A percentile compares a stretch with the other conserved stretches of the same genome.
These are phyloP conservation scores for Eudasyphora cyanicolor DNA, from an alignment of 2,888 invertebrate genomes.

Conservation along the genomic window DNA sequence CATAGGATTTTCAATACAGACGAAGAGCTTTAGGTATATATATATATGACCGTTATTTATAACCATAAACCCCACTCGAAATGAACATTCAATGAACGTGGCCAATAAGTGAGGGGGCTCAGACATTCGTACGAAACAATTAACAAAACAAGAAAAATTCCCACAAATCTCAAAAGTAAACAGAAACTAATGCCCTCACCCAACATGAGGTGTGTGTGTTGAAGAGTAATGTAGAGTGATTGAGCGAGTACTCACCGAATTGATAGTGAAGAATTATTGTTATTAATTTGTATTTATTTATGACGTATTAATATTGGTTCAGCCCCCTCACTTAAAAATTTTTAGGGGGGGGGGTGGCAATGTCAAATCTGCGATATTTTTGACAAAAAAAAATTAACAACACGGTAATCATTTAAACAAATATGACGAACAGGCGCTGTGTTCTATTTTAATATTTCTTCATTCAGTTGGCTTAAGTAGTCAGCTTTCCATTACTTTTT, in stretches of 20 bases:
- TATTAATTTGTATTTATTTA: constrained; percentile 41
- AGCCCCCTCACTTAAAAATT: neutral
- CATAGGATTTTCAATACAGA: neutral
- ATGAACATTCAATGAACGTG: neutral
- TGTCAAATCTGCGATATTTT: constrained; percentile 46
- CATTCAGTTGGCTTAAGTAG: no score
- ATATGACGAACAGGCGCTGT: constrained; percentile 11
- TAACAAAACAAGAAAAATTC: constrained; percentile 3
- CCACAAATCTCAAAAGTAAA: constrained; percentile 21
- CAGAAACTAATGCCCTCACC: neutral
- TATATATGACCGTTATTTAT: constrained; percentile 17
- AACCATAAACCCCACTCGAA: constrained; percentile 11
- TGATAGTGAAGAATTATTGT: constrained; percentile 29
- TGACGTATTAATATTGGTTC: constrained; percentile 46
- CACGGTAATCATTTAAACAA: constrained; percentile 25
- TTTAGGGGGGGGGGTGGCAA: constrained; percentile 52
- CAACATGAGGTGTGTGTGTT: no score
- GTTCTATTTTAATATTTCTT: no score
- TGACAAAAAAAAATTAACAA: constrained; percentile 36
- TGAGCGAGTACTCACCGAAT: constrained; percentile 11
- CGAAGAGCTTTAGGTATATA: neutral
- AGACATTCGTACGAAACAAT: neutral
- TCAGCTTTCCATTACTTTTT: no score
- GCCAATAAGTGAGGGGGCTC: neutral
- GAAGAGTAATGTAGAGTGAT: neutral